A percentile compares a stretch with the other conserved stretches of the same genome.
Conservation (phyloP, 2,797 vertebrate species). For the Lepilemur ruficaudatus region DNA sequence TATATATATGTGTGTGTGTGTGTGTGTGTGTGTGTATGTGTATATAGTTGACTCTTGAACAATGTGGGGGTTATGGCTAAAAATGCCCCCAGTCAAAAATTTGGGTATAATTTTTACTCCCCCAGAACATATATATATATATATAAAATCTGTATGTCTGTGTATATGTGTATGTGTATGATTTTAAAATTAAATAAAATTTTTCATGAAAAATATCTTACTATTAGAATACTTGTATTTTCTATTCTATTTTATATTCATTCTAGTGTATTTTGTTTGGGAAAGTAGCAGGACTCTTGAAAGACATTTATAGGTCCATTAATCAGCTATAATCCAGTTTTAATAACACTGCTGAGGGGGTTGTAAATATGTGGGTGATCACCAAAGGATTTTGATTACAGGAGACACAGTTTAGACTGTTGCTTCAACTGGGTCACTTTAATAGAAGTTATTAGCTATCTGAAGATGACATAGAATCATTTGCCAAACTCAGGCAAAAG, state of each 20-base stretch:
- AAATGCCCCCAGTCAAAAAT: not conserved
- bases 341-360: not conserved
- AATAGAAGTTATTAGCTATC: not conserved
- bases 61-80: not conserved
- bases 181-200: not conserved
- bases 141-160: not conserved
- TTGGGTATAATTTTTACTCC: not conserved
- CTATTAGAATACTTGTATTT: not conserved
- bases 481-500: not conserved
- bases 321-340: not conserved
- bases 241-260: not conserved
- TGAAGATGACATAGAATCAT: not conserved
- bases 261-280: not conserved
- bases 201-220: not conserved
- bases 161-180: not conserved
- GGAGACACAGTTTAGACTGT: not conserved
- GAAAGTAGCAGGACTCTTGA: not conserved
- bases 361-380: not conserved
- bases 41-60: not conserved
- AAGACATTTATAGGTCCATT: not conserved
- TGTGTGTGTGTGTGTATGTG: not conserved
- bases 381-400: not conserved
- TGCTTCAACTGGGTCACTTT: not conserved
- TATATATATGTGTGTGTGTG: not conserved
- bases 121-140: not conserved